phyloP scores from a whole-genome alignment of 2,888 invertebrate species.

The Trisateles emortualis region DNA sequence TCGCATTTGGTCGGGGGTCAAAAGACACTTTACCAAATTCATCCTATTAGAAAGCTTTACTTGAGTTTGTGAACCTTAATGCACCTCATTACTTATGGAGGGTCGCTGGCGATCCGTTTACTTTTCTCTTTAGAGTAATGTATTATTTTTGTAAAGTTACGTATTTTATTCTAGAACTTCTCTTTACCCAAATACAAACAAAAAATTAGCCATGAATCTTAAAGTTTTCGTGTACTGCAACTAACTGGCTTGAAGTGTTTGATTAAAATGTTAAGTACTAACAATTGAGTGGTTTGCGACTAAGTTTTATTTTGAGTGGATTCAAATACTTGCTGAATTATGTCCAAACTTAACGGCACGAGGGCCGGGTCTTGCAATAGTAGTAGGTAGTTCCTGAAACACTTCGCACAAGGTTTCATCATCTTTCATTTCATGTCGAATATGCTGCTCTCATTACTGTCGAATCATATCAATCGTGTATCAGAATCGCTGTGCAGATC shows the following conservation, averaged over 20 bases:
- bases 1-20: constrained; percentile 49
- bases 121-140: constrained; percentile 81
- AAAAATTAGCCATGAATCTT: constrained; percentile 64
- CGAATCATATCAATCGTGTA: constrained; percentile 46
- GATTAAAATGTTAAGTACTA: constrained; percentile 77
- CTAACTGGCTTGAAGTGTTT: constrained; percentile 83
- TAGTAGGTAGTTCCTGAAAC: constrained; percentile 62
- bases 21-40: constrained; percentile 68
- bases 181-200: constrained; percentile 65
- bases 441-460: constrained; percentile 49
- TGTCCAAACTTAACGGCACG: constrained; percentile 58
- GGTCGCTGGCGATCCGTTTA: constrained; percentile 85
- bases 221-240: constrained; percentile 77
- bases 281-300: constrained; percentile 80
- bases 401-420: constrained; percentile 72
- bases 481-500: constrained; percentile 49
- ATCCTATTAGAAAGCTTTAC: constrained; percentile 76
- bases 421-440: constrained; percentile 47
- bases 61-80: constrained; percentile 75
- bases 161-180: constrained; percentile 72
- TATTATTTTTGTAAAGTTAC: constrained; percentile 71
- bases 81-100: constrained; percentile 81
- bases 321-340: constrained; percentile 56
- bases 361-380: constrained; percentile 84
- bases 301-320: constrained; percentile 73